A percentile compares a stretch with the other conserved stretches of the same genome.
Conservation (phyloP, 92 coral and sea anemone species). For the Umimayanthus kanabou region DNA sequence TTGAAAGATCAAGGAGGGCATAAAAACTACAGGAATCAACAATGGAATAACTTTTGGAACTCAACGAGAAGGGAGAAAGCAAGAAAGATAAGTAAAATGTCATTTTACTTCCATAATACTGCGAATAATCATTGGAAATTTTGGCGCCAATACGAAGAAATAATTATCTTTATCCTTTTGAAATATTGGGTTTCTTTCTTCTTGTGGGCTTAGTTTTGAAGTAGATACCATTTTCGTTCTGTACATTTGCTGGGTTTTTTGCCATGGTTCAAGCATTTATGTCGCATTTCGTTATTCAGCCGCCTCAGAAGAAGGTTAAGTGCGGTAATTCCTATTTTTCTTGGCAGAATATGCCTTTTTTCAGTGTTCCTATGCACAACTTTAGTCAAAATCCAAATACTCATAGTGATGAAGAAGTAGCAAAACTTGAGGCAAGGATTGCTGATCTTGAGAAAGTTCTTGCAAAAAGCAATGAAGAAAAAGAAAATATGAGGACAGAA, state of each 20-base stretch:
- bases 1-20: too few species aligned
- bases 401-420: background rate
- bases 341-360: background rate
- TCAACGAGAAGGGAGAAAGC: too few species aligned
- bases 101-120: too few species aligned
- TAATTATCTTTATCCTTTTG: background rate
- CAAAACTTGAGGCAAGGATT: background rate
- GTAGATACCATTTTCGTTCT: background rate
- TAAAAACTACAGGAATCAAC: too few species aligned
- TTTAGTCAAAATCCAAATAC: background rate
- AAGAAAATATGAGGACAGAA: background rate
- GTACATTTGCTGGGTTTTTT: background rate
- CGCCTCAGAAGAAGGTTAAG: background rate
- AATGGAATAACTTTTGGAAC: too few species aligned
- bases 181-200: background rate
- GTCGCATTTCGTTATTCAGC: background rate
- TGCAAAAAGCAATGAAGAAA: background rate
- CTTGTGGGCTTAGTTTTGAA: too few species aligned
- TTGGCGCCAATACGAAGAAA: background rate
- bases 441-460: background rate
- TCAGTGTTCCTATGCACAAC: background rate
- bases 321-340: background rate
- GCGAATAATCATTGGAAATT: too few species aligned
- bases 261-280: background rate
- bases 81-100: too few species aligned